These are phyloP conservation scores for Lycophotia porphyrea DNA, from an alignment of 2,888 invertebrate species.

Conservation along the genomic window DNA sequence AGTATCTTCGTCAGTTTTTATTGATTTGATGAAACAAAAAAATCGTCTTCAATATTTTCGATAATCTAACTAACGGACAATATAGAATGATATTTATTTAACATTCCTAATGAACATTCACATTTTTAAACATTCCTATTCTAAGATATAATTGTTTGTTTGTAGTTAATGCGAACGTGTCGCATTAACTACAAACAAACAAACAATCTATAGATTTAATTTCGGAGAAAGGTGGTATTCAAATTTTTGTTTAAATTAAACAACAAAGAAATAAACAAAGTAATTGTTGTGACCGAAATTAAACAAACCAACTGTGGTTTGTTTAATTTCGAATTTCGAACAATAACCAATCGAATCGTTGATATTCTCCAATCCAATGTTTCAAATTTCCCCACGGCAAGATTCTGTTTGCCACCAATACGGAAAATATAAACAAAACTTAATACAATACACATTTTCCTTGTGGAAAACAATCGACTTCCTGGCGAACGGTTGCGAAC, in stretches of 20 bases:
- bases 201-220: background rate
- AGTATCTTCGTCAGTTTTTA: no score
- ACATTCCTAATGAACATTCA: no score
- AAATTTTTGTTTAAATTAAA: conserved; percentile 3
- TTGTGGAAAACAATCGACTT: conserved; percentile 44
- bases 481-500: background rate
- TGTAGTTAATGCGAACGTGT: no score
- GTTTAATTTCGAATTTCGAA: no score
- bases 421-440: conserved; percentile 54
- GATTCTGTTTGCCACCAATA: conserved; percentile 48
- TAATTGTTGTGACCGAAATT: conserved; percentile 30
- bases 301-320: no score
- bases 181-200: background rate
- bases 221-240: background rate
- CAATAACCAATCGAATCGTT: conserved; percentile 39
- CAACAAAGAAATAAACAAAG: conserved; percentile 17
- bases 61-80: no score
- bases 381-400: conserved; percentile 33
- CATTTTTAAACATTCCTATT: no score
- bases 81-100: no score
- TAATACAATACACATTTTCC: conserved; percentile 53
- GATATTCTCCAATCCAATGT: conserved; percentile 47
- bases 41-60: no score
- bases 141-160: no score
- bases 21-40: no score